A percentile compares a stretch with the other conserved stretches of the same genome.
These are phyloP conservation scores for Augochlorella aurata DNA, from an alignment of 2,888 invertebrate genomes.

Conservation along the genomic window DNA sequence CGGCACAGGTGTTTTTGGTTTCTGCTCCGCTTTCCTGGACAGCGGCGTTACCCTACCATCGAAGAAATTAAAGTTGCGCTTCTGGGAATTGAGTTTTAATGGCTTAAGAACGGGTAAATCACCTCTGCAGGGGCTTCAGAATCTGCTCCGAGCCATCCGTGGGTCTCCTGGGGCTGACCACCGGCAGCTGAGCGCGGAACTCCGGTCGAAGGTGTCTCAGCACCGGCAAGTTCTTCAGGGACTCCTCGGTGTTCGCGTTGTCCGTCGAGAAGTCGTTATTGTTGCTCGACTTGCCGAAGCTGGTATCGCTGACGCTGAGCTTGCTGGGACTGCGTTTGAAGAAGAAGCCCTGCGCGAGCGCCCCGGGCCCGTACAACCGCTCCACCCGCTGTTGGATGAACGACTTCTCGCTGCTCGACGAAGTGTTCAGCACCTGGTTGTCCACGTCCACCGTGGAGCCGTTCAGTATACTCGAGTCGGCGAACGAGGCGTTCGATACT, in stretches of 20 bases:
- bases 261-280: slow-evolving; percentile 75
- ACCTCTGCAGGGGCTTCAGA: slow-evolving; percentile 78
- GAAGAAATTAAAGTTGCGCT: not conserved
- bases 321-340: slow-evolving; percentile 78
- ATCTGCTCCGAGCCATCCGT: slow-evolving; percentile 80
- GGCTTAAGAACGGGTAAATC: not conserved
- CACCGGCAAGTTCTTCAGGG: slow-evolving; percentile 86
- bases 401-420: slow-evolving; percentile 82
- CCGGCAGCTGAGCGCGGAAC: slow-evolving; percentile 91
- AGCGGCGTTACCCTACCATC: slow-evolving; percentile 56
- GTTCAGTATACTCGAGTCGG: slow-evolving; percentile 74
- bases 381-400: slow-evolving; percentile 95
- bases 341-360: slow-evolving; percentile 92
- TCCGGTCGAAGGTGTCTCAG: slow-evolving; percentile 92
- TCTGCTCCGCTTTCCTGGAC: slow-evolving; percentile 61
- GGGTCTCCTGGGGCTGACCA: slow-evolving; percentile 81
- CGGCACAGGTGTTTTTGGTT: slow-evolving; percentile 41
- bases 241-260: slow-evolving; percentile 76
- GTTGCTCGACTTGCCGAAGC: slow-evolving; percentile 78
- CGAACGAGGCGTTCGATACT: slow-evolving; percentile 73
- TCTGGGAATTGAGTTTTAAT: not conserved
- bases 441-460: slow-evolving; percentile 72
- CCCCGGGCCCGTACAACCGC: slow-evolving; percentile 93
- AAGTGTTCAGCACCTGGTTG: slow-evolving; percentile 67
- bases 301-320: slow-evolving; percentile 75